Conservation (phyloP, 2,113 vertebrate genomes). For the Garra rufa region DNA sequence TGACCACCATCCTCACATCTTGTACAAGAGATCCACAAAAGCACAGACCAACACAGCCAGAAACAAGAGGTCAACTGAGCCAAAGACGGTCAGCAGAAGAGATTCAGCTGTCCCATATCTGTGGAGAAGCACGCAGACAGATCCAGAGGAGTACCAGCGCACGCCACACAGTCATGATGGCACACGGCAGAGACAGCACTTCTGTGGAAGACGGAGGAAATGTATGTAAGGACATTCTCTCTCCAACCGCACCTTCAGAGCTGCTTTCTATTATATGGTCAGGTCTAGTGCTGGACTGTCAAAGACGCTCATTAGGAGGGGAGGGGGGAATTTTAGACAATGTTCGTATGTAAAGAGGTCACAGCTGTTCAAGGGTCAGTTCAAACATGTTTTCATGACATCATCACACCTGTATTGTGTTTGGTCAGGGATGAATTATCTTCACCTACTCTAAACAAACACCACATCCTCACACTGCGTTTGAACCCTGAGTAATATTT, state of each 20-base stretch:
- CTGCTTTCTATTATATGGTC: conserved; percentile 8
- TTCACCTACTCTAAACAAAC: conserved; percentile 25
- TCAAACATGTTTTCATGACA: conserved; percentile 15
- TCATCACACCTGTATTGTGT: conserved; percentile 40
- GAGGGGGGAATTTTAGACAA: background rate
- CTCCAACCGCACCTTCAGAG: conserved; percentile 14
- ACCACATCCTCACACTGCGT: conserved; percentile 3
- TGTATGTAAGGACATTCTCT: conserved; percentile 85
- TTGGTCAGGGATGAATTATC: conserved; percentile 21
- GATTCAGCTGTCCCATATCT: background rate
- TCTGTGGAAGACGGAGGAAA: conserved; percentile 92
- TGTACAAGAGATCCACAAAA: conserved; percentile 78
- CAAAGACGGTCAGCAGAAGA: background rate
- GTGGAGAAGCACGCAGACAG: background rate
- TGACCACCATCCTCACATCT: conserved; percentile 80
- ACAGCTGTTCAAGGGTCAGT: conserved; percentile 13
- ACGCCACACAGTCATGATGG: conserved; percentile 12
- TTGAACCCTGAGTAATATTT: conserved; percentile 22
- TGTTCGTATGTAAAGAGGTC: background rate
- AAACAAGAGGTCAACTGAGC: conserved; percentile 1
- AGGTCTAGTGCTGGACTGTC: too few species aligned
- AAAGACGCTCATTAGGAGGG: background rate
- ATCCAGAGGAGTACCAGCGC: conserved; percentile 29
- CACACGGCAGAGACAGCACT: conserved; percentile 79
- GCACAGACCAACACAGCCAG: conserved; percentile 15